Base-by-base conservation (phyloP, 2,113 vertebrate genomes). In the Poecilia latipinna region DNA sequence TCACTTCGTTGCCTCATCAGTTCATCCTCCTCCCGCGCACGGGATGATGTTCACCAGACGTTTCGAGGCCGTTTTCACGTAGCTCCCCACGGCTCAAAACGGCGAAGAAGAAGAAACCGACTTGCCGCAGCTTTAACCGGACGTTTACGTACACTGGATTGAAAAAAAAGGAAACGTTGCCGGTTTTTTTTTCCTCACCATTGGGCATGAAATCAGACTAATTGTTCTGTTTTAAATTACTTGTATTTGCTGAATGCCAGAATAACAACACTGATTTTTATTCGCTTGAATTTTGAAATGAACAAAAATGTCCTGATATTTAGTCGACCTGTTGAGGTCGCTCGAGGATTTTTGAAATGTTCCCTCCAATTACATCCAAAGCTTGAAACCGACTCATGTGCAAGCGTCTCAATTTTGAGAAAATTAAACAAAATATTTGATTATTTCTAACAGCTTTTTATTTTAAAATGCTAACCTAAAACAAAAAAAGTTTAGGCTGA, bases 1-100 rank as follows among this genome's bases (percentile, higher is more conserved):
- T 89, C 85, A 88, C 88, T 90, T 74, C 72, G 90, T 88, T 90
- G 89, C 90, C 91, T 91, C 74, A 85, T 72, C 4, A 32, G 79
- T 61, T 61, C 74, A 39, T 71, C 83, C 78, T 77, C 66, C 85
- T 82, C 79, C 70, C 2, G 77, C 78, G 83, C 87, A 81, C 44
- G 81, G 72, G 1, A 44, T 4, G 70, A 86, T 48, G 51, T 76
- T 86, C 78, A 84, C 83, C 61, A 70, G 8, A 70, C 4, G 66
- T 85, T 82, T 61, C 29, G 37, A 68, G 72, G 86, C 85, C 70
- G 70, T 88, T 79, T 37, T 79, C 33, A 88, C 86, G 90, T 88
- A 90, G 90, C 90, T 73, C n/a, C 51, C 31, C 37, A 26, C 0
- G 3, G 48, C 0, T 22, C 68, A 74, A 44, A 70, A 72, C 65